Evolutionary conservation across 2,113 vertebrate species (phyloP).

Genomic region (Coregonus clupeaformis): DNA sequence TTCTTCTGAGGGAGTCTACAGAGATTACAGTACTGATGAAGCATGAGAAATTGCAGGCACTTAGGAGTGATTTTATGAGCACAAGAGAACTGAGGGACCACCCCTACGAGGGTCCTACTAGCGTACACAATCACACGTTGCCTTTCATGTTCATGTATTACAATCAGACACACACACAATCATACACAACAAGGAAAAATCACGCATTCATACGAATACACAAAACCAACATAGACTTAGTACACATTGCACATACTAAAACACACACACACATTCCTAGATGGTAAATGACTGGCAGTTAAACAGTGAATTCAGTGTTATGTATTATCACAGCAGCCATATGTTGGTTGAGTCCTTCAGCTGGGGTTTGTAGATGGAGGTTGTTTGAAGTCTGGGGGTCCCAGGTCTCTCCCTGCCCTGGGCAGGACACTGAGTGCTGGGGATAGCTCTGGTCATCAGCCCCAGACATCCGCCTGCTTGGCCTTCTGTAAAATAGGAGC

Average conservation of each 20-base stretch:
- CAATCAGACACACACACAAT: constrained; percentile 6
- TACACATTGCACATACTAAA: not conserved
- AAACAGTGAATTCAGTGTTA: not conserved
- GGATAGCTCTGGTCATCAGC: constrained; percentile 56
- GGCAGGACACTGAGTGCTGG: constrained; percentile 39
- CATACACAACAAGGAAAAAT: not conserved
- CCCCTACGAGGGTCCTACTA: constrained; percentile 46
- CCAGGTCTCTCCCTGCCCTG: constrained; percentile 46
- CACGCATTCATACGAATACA: not conserved
- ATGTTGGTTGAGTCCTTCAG: constrained; percentile 17
- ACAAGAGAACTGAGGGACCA: constrained; percentile 55
- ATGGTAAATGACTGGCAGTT: not conserved
- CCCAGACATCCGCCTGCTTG: constrained; percentile 38
- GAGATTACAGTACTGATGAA: constrained; percentile 71
- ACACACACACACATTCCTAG: not conserved
- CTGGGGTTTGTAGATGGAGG: constrained; percentile 49
- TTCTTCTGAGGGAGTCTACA: constrained; percentile 39
- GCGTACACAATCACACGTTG: constrained; percentile 33
- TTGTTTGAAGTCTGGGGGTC: constrained; percentile 49
- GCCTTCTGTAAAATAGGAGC: constrained; percentile 33
- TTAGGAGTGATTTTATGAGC: constrained; percentile 55
- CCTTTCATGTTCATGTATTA: constrained; percentile 6
- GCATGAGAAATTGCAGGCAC: constrained; percentile 71
- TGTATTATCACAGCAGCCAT: not conserved
- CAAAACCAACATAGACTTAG: not conserved